Conservation (phyloP, 2,797 vertebrate species). For the Phrynocephalus guinanensis region DNA sequence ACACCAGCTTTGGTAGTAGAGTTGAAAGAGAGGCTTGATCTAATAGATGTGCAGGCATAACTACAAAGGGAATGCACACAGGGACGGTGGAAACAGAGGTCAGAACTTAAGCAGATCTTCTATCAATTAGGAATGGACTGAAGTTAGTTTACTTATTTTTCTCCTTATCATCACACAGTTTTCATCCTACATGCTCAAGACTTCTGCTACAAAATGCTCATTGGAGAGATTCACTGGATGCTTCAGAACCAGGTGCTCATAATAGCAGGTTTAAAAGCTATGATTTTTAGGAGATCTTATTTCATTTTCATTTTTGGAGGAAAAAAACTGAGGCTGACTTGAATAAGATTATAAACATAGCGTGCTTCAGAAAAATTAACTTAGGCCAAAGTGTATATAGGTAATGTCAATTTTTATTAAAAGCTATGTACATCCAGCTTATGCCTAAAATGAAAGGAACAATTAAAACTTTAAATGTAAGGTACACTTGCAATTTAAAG, state of each 20-base stretch:
- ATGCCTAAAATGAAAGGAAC: background rate
- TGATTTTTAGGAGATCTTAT: background rate
- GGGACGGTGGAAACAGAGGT: background rate
- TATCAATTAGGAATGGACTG: background rate
- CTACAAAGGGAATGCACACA: conserved; percentile 67
- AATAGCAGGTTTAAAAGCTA: background rate
- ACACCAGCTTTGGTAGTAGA: conserved; percentile 78
- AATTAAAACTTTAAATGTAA: background rate
- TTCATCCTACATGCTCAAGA: background rate
- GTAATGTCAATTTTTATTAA: background rate
- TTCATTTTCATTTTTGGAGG: background rate
- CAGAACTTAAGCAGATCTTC: background rate
- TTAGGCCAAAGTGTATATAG: background rate
- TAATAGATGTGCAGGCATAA: conserved; percentile 86
- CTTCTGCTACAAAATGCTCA: background rate
- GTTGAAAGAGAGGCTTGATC: conserved; percentile 87
- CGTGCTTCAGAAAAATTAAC: background rate
- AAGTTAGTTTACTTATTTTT: background rate
- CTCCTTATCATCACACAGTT: background rate
- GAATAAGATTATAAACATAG: background rate
- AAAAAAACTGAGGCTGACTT: background rate
- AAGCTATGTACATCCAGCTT: background rate
- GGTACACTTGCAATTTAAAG: background rate
- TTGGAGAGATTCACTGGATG: background rate
- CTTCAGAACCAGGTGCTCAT: background rate